Evolutionary conservation across 1,140 invertebrate species (phyloP), one percentile per base, ranked within the genome.

Genomic region (Bombus soroeensis): DNA sequence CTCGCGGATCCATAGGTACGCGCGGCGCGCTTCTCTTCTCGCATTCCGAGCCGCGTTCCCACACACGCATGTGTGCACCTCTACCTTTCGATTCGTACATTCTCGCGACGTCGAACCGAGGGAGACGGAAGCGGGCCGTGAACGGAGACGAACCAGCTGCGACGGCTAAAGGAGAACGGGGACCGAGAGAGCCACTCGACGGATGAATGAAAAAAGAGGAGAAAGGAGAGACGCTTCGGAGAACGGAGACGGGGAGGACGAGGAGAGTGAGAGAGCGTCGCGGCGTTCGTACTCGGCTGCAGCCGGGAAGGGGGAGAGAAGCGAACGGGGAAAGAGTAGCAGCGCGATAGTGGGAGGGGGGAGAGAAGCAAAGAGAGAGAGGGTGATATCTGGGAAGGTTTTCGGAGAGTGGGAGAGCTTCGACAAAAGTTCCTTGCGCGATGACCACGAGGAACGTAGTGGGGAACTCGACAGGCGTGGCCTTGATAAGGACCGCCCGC

Each of bases 31-130:
- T 59, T 73, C 79, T 81, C 76, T 84, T 37, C 80, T 77, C 89
- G 92, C 92, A 94, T 94, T 93, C 93, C 93, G 88, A 85, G 70
- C 77, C 59, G 62, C 79, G 90, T 92, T 94, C 93, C 92, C 93
- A 94, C 92, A 93, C 91, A 88, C 83, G 88, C 83, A 59, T 78
- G 87, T 83, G 88, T 78, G 77, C 88, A 78, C 85, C 88, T 88
- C 89, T 91, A 81, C 84, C 91, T 93, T 81, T 87, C 91, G 92
- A 92, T 93, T 93, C 92, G 89, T 90, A 91, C 93, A 93, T 94
- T 93, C 93, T 74, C 88, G 85, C 88, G 70, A 57, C 71, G 81
- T 77, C 83, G 78, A 41, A 62, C 74, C 53, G 81, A 86, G 78
- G 66, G 53, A 41, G 85, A 84, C 81, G 62, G 77, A 57, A 71